Evolutionary conservation across 2,797 vertebrate species (phyloP).

Genomic region (Perodicticus potto): DNA sequence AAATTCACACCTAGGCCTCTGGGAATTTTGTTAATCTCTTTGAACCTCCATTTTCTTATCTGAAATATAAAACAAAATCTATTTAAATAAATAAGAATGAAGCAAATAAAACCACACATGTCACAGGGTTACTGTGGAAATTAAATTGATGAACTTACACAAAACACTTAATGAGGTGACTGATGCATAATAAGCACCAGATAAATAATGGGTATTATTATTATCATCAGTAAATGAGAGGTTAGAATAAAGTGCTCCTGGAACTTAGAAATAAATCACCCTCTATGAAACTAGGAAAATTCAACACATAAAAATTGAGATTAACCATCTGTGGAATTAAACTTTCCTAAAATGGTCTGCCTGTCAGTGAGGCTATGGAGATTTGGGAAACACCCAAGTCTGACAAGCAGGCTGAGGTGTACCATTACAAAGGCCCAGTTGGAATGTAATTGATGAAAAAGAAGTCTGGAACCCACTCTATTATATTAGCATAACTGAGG

Average conservation of each 20-base stretch:
- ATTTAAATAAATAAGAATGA: constrained; percentile 17
- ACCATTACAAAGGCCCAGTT: neutral
- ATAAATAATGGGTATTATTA: constrained; percentile 31
- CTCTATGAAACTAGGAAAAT: constrained; percentile 50
- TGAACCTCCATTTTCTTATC: neutral
- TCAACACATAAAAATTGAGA: constrained; percentile 59
- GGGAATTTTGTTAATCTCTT: neutral
- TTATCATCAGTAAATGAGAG: constrained; percentile 49
- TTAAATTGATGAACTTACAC: constrained; percentile 59
- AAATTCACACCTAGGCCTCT: neutral
- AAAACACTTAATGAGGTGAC: constrained; percentile 51
- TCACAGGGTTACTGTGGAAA: constrained; percentile 49
- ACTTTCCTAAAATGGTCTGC: neutral
- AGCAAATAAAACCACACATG: neutral
- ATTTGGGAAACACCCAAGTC: neutral
- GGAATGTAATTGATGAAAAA: neutral
- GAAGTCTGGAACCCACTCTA: neutral
- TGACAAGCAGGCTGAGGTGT: neutral
- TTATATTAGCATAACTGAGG: constrained; percentile 37
- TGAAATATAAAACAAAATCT: neutral
- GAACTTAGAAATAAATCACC: constrained; percentile 65
- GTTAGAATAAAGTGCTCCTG: constrained; percentile 54
- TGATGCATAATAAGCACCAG: constrained; percentile 55
- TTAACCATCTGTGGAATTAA: constrained; percentile 61
- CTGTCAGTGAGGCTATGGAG: neutral